phyloP scores from a whole-genome alignment of 2,797 vertebrate genomes.

The Masticophis lateralis region DNA sequence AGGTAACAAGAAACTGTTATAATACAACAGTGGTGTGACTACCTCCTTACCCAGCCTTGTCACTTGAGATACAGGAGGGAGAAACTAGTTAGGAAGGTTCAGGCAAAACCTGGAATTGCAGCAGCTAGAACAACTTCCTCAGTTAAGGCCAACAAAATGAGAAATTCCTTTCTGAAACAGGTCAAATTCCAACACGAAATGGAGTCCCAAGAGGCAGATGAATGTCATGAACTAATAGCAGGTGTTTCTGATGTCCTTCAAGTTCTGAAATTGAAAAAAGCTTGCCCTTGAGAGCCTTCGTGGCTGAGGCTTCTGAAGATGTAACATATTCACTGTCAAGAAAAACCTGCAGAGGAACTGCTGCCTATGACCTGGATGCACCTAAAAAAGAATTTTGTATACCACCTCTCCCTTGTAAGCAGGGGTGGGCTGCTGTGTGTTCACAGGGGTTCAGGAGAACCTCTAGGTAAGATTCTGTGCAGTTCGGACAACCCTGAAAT shows the following conservation, averaged over 20 bases:
- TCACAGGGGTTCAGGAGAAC: too few species aligned
- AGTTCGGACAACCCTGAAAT: too few species aligned
- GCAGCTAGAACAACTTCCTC: not conserved
- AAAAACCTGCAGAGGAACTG: not conserved
- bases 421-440: too few species aligned
- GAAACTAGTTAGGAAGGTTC: not conserved
- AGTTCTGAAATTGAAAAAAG: not conserved
- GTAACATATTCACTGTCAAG: not conserved
- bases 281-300: not conserved
- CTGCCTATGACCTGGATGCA: rapidly evolving
- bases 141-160: not conserved
- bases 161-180: not conserved
- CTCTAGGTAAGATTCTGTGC: too few species aligned
- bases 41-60: not conserved
- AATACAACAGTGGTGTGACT: not conserved
- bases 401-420: not conserved
- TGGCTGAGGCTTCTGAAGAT: not conserved
- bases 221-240: not conserved
- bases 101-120: not conserved
- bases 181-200: not conserved
- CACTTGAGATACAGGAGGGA: not conserved
- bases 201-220: not conserved
- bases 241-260: not conserved
- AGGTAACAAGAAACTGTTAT: not conserved
- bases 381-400: not conserved